phyloP scores from a whole-genome alignment of 2,113 vertebrate species.

The Arenaria interpres region DNA sequence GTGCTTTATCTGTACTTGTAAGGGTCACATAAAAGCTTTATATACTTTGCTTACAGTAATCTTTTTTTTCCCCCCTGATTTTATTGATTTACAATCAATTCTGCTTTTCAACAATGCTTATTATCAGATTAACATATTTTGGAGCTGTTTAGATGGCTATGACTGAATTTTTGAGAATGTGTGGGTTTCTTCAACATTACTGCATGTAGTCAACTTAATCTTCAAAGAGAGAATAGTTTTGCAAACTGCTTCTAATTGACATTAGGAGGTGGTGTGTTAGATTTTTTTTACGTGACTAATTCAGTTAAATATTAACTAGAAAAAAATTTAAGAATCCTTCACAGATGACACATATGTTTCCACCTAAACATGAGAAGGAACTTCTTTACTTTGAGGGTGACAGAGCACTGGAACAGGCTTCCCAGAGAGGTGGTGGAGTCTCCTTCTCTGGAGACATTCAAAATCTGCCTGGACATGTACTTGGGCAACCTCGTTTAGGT shows the following conservation, averaged over 20 bases:
- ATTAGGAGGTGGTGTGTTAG: not conserved
- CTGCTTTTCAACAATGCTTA: not conserved
- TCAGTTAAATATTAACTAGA: constrained; percentile 9
- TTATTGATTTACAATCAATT: not conserved
- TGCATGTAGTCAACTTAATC: not conserved
- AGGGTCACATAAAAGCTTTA: not conserved
- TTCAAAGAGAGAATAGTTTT: constrained; percentile 6
- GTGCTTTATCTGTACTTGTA: not conserved
- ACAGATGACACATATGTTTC: not conserved
- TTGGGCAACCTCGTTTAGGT: too few relatives aligned
- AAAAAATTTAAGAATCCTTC: not conserved
- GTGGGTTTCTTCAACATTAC: not conserved
- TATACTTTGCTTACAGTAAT: not conserved
- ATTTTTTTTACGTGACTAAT: not conserved
- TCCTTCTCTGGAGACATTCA: too few relatives aligned
- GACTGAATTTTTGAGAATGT: not conserved
- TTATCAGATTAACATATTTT: not conserved
- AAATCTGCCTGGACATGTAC: too few relatives aligned
- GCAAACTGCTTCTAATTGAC: not conserved
- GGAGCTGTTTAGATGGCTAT: not conserved
- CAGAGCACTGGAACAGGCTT: too few relatives aligned
- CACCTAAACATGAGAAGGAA: too few relatives aligned
- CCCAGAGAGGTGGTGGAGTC: too few relatives aligned
- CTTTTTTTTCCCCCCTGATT: not conserved
- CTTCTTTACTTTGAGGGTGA: too few relatives aligned